Percentiles rank a stretch among this genome's conserved stretches.
Evolutionary conservation across 2,797 vertebrate species (phyloP).

Genomic region (Sebastes itinus): DNA sequence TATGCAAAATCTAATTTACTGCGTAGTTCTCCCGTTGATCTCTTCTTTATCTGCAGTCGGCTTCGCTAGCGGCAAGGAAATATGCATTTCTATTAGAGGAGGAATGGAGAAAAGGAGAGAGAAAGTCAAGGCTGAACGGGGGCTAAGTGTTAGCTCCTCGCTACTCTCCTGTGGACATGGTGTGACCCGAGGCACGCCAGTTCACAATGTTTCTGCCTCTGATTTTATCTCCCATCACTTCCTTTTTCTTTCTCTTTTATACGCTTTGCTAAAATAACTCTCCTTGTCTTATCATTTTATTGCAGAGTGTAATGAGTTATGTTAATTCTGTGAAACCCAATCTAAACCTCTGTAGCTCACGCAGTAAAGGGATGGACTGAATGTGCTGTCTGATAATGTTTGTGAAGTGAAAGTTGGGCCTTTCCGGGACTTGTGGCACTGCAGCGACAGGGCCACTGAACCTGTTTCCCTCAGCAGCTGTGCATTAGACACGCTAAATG

Average conservation of each 20-base stretch:
- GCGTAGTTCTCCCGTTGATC: slow-evolving; percentile 53
- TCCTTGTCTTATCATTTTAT: slow-evolving; percentile 24
- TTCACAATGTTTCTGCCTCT: slow-evolving; percentile 2
- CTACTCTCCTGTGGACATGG: slow-evolving; percentile 15
- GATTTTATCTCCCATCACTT: slow-evolving; percentile 6
- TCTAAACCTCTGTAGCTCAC: not conserved
- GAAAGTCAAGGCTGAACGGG: slow-evolving; percentile 36
- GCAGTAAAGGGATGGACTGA: not conserved
- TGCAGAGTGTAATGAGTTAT: not conserved
- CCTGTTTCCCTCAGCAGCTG: slow-evolving; percentile 65
- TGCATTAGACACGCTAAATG: slow-evolving; percentile 75
- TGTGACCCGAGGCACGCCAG: slow-evolving; percentile 22
- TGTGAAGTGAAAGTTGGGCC: slow-evolving; percentile 14
- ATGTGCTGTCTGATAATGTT: slow-evolving; percentile 5
- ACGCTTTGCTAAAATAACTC: not conserved
- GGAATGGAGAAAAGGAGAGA: slow-evolving; percentile 22
- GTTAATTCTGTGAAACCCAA: not conserved
- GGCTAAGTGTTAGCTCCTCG: slow-evolving; percentile 6
- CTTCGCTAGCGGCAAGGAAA: slow-evolving; percentile 60
- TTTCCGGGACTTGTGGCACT: slow-evolving; percentile 39
- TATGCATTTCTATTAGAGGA: slow-evolving; percentile 33
- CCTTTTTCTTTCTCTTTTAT: not conserved
- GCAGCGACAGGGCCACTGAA: slow-evolving; percentile 42
- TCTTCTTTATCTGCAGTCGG: slow-evolving; percentile 60
- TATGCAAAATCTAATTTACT: slow-evolving; percentile 73